Base-by-base conservation (phyloP, 2,888 invertebrate genomes). In the Oscheius sp. region DNA sequence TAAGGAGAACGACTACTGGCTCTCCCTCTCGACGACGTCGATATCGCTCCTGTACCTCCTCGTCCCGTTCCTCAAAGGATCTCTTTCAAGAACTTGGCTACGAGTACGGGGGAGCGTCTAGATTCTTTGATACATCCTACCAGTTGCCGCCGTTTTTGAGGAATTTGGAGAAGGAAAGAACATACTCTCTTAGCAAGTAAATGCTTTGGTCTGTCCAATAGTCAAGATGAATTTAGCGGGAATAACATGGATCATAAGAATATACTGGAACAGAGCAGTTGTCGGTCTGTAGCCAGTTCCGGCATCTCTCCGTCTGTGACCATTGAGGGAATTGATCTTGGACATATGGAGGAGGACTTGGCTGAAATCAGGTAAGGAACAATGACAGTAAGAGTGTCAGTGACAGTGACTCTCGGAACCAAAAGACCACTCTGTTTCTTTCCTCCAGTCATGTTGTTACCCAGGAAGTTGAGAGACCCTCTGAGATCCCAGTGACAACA, bases 31-130 rank as follows among this genome's bases (percentile, higher is more conserved):
- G 79, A 68, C 63, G 79, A 68, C 76, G 80, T 47, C 75, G 80
- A 1, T 78, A 78, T 76, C 78, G 76, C 7, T 78, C 78, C 9
- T 80, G 77, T 55, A 78, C 62, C 21, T 78, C 57, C 4, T 63
- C 63, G 10, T 47, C 62, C 13, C 65, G 63, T 13, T 58, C 73
- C 13, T 42, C 73, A 42, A 62, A 55, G 29, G 65, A 73, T 21
- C 59, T 63, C 10, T 63, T 51, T n/a, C n/a, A 33, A 10, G 73
- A 73, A 32, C n/a, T 73, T 13, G 53, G 57, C 29, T 47, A 33
- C 11, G 63, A 47, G 21, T 42, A 42, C 42, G 42, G 42, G 7
- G 42, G 42, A 42, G 32, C 42, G 2, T 5, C 29, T 51, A 51
- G 35, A 11, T 73, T 73, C 63, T 73, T 73, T 51, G 73, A 73